A percentile compares a stretch with the other conserved stretches of the same genome.
Conservation (phyloP, 64 coral and sea anemone genomes). For the Pocillopora damicornis region DNA sequence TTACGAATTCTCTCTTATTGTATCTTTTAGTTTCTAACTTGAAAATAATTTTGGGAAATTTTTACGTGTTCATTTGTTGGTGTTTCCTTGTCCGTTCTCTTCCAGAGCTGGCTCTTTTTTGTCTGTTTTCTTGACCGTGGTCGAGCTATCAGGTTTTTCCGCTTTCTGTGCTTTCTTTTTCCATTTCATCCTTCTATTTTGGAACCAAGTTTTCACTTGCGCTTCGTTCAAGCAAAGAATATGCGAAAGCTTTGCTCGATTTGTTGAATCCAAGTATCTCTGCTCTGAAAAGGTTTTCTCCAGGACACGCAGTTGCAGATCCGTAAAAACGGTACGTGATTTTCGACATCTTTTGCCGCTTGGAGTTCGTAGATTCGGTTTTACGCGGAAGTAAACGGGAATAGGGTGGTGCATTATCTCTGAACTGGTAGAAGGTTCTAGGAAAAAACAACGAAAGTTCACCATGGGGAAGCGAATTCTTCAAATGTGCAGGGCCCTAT, state of each 20-base stretch:
- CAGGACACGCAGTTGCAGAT: slow-evolving; percentile 59
- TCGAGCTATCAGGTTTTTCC: slow-evolving; percentile 55
- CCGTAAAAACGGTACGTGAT: slow-evolving; percentile 65
- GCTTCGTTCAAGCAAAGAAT: slow-evolving; percentile 66
- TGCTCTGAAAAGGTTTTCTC: slow-evolving; percentile 71
- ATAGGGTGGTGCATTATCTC: slow-evolving; percentile 43
- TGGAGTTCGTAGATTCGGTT: slow-evolving; percentile 48
- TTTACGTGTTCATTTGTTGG: neutral
- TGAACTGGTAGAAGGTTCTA: slow-evolving; percentile 15
- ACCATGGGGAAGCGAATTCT: neutral
- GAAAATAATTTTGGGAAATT: neutral
- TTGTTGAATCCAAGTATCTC: slow-evolving; percentile 60
- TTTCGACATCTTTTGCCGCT: slow-evolving; percentile 66
- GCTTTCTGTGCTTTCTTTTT: slow-evolving; percentile 44
- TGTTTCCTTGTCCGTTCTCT: neutral
- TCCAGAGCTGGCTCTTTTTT: neutral
- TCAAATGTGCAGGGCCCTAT: neutral
- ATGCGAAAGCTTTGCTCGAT: slow-evolving; percentile 48
- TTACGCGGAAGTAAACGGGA: slow-evolving; percentile 64
- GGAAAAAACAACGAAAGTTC: slow-evolving; percentile 8
- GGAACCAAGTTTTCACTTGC: slow-evolving; percentile 71
- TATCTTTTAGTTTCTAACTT: neutral
- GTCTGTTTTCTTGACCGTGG: slow-evolving; percentile 6
- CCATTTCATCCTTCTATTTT: slow-evolving; percentile 75
- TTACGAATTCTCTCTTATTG: neutral